These are phyloP conservation scores for Zosterops hypoxanthus DNA, from an alignment of 2,113 vertebrate genomes.

Conservation along the genomic window DNA sequence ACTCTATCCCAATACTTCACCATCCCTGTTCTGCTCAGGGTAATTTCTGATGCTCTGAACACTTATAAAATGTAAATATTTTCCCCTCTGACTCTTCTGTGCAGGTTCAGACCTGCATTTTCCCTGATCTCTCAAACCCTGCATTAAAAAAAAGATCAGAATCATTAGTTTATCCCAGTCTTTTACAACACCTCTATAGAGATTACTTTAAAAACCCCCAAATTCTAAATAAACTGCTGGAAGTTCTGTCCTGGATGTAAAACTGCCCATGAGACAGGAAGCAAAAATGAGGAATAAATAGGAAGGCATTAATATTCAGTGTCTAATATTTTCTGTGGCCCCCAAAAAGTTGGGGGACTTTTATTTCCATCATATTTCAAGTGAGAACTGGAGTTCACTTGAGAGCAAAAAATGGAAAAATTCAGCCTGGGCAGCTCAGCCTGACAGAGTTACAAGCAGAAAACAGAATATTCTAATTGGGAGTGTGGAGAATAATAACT, in stretches of 20 bases:
- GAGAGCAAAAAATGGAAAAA: neutral
- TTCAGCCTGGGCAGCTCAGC: neutral
- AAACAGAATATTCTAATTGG: constrained; percentile 1
- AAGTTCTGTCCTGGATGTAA: neutral
- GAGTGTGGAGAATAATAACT: constrained; percentile 5
- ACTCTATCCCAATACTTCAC: neutral
- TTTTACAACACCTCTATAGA: neutral
- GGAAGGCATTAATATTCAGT: neutral
- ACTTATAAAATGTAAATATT: fast-evolving
- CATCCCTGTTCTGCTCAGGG: too few species aligned
- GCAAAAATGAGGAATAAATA: neutral
- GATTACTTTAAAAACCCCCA: neutral
- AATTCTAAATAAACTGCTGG: neutral
- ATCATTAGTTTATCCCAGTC: neutral
- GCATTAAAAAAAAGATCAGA: neutral
- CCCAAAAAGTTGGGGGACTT: neutral
- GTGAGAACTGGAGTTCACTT: neutral
- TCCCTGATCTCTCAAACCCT: neutral
- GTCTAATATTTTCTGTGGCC: neutral
- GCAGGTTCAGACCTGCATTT: neutral
- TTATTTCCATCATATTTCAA: neutral
- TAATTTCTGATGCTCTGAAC: neutral
- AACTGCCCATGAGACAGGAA: neutral
- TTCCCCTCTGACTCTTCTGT: neutral
- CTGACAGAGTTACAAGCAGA: neutral